These are phyloP conservation scores for Prunella himalayana DNA, from an alignment of 2,113 vertebrate genomes.

Conservation along the genomic window DNA sequence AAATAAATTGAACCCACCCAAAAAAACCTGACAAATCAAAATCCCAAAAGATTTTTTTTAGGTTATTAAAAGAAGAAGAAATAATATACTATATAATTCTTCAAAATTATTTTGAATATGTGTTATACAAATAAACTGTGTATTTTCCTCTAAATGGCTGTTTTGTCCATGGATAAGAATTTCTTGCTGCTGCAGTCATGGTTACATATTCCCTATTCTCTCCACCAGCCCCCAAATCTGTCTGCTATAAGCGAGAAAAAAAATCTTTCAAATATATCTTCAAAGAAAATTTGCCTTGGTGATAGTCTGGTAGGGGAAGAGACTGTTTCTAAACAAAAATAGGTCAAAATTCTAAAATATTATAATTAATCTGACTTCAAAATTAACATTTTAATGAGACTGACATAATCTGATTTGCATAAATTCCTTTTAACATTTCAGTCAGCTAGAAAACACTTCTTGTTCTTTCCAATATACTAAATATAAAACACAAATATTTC, in stretches of 20 bases:
- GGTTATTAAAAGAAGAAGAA: background rate
- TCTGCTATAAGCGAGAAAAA: background rate
- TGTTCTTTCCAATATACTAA: background rate
- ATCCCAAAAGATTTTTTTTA: background rate
- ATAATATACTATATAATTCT: background rate
- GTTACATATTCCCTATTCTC: background rate
- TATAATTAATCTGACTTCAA: background rate
- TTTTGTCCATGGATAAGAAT: background rate
- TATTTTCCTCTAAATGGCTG: background rate
- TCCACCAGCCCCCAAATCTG: background rate
- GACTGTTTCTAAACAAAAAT: background rate
- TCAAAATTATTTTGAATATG: background rate
- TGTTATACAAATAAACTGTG: too few species aligned
- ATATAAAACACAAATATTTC: background rate
- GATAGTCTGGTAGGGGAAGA: background rate
- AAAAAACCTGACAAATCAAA: background rate
- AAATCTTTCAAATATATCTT: background rate
- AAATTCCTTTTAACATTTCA: background rate
- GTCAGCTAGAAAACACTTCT: background rate
- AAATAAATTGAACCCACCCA: fast-evolving
- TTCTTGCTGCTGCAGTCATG: background rate
- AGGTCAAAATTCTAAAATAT: background rate
- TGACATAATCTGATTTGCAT: background rate
- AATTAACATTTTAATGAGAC: background rate
- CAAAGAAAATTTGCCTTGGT: background rate